Conservation (phyloP, 37 sponge, comb jelly and placozoan species). For the Theonella swinhoei region DNA sequence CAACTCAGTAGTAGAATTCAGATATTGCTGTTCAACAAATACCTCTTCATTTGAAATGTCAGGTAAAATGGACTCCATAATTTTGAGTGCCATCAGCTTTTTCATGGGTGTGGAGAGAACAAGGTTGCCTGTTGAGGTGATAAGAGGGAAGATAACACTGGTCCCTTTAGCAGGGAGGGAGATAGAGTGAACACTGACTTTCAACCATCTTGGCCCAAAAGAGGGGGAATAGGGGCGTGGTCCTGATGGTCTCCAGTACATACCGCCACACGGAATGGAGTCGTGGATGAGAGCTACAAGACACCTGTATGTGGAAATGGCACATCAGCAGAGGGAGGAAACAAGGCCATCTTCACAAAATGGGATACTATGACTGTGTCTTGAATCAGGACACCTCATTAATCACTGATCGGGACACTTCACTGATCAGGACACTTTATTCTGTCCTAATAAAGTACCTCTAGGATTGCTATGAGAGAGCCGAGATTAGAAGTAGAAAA, state of each 20-base stretch:
- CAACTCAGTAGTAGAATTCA: too few relatives aligned
- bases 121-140: neutral
- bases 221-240: neutral
- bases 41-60: too few relatives aligned
- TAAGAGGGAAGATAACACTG: neutral
- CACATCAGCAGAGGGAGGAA: neutral
- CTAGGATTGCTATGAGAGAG: neutral
- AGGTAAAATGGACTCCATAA: neutral
- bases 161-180: too few relatives aligned
- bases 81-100: neutral
- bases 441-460: too few relatives aligned
- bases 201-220: conserved; percentile 69
- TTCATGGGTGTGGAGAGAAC: neutral
- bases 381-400: too few relatives aligned
- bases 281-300: conserved; percentile 40
- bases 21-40: too few relatives aligned
- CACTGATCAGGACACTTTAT: too few relatives aligned
- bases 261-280: conserved; percentile 63
- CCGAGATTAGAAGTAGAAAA: neutral
- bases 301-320: conserved; percentile 18
- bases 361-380: too few relatives aligned
- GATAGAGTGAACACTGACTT: conserved; percentile 48
- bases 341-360: too few relatives aligned
- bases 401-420: too few relatives aligned
- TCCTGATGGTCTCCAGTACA: conserved; percentile 23